Percentiles rank a stretch among this genome's conserved stretches.
These are phyloP conservation scores for Darevskia nairensis DNA, from an alignment of 2,797 vertebrate genomes.

Conservation along the genomic window DNA sequence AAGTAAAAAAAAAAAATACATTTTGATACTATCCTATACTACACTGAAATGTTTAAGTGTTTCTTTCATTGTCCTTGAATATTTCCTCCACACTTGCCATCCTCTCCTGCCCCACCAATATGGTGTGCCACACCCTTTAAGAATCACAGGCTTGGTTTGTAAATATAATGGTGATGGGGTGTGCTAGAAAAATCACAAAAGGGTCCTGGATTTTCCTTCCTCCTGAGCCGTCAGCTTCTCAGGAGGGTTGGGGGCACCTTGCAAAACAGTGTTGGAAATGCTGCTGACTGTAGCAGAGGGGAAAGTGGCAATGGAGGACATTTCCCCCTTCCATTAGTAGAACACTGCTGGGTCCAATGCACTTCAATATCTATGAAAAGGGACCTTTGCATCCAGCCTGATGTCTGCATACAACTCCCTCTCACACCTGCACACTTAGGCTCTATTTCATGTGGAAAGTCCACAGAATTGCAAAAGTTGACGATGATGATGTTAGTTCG, in stretches of 20 bases:
- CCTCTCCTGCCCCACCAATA: too few species aligned
- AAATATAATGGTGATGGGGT: neutral
- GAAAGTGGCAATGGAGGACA: neutral
- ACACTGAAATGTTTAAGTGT: too few species aligned
- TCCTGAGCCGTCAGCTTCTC: neutral
- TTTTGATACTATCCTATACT: too few species aligned
- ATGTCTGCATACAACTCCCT: neutral
- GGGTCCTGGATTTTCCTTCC: neutral
- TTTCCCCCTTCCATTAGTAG: neutral
- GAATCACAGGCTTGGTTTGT: neutral
- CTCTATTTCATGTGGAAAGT: neutral
- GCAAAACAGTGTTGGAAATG: too few species aligned
- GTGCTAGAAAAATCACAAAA: neutral
- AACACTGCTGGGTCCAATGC: neutral
- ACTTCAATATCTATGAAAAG: neutral
- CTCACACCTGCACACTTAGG: neutral
- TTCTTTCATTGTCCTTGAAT: too few species aligned
- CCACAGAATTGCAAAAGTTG: neutral
- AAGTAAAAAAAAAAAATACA: too few species aligned
- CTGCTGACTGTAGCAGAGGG: neutral
- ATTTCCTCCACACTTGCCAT: too few species aligned
- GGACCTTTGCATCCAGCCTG: neutral
- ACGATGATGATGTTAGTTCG: neutral
- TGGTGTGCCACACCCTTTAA: too few species aligned
- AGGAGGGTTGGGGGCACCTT: neutral